phyloP scores from a whole-genome alignment of 2,797 vertebrate species.

The Tapera naevia region DNA sequence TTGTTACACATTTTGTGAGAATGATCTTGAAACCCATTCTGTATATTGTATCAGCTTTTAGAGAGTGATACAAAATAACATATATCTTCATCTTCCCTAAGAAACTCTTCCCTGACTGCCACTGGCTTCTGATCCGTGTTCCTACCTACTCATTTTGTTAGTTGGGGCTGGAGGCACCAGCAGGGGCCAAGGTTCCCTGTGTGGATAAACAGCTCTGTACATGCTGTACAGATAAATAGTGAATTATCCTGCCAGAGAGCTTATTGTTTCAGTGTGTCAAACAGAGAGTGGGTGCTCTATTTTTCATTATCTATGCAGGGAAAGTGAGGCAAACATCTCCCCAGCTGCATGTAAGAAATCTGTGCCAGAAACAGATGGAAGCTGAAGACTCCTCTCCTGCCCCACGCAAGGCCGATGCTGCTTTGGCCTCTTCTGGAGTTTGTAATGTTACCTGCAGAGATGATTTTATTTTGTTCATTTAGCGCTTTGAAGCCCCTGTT shows the following conservation, averaged over 20 bases:
- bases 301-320: not conserved
- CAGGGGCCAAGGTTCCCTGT: not conserved
- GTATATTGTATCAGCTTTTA: not conserved
- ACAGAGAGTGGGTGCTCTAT: not conserved
- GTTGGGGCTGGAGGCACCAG: not conserved
- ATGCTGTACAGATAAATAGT: not conserved
- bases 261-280: not conserved
- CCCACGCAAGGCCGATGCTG: not conserved
- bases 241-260: not conserved
- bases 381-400: not conserved
- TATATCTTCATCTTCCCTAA: not conserved
- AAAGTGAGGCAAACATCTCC: not conserved
- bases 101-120: not conserved
- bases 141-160: not conserved
- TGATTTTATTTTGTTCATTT: not conserved
- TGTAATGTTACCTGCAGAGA: not conserved
- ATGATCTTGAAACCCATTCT: not conserved
- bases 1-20: not conserved
- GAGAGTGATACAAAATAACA: not conserved
- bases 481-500: not conserved
- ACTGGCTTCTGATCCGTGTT: rapidly evolving
- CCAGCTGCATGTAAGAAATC: not conserved
- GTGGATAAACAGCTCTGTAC: not conserved
- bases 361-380: not conserved
- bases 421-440: not conserved